Evolutionary conservation across 2,113 vertebrate species (phyloP).

Genomic region (Xyrauchen texanus): DNA sequence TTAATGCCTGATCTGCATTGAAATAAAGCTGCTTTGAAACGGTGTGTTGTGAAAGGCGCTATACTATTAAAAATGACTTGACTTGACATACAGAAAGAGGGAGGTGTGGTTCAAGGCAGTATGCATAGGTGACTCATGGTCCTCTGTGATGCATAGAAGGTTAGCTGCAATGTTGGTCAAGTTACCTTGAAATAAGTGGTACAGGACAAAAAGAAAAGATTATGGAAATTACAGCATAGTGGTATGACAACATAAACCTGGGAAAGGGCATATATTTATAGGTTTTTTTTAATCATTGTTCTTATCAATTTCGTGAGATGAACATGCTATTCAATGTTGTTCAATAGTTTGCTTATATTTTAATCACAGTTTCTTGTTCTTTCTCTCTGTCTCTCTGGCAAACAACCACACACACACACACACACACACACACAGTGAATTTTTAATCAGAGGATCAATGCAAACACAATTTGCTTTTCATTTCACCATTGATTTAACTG

Average conservation of each 20-base stretch:
- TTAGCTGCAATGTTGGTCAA: neutral
- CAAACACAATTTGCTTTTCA: constrained; percentile 13
- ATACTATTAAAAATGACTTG: too few species aligned
- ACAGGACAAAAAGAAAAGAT: neutral
- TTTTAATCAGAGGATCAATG: neutral
- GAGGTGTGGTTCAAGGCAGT: neutral
- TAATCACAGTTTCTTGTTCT: too few species aligned
- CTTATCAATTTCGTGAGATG: too few species aligned
- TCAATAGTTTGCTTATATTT: too few species aligned
- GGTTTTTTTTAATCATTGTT: too few species aligned
- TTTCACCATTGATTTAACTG: constrained; percentile 17
- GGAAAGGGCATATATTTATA: too few species aligned
- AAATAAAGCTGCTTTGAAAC: too few species aligned
- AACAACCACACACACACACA: constrained; percentile 4
- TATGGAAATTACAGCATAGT: neutral
- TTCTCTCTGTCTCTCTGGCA: neutral
- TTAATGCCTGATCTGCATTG: too few species aligned
- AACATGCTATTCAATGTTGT: too few species aligned
- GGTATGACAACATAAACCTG: too few species aligned
- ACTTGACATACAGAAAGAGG: neutral
- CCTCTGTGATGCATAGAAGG: neutral
- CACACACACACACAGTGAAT: neutral
- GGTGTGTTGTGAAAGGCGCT: too few species aligned
- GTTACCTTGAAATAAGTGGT: constrained; percentile 16
- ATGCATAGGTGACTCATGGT: neutral